These are phyloP conservation scores for Akabosia matsudoensis DNA, from an alignment of 1,140 invertebrate genomes.

Conservation along the genomic window DNA sequence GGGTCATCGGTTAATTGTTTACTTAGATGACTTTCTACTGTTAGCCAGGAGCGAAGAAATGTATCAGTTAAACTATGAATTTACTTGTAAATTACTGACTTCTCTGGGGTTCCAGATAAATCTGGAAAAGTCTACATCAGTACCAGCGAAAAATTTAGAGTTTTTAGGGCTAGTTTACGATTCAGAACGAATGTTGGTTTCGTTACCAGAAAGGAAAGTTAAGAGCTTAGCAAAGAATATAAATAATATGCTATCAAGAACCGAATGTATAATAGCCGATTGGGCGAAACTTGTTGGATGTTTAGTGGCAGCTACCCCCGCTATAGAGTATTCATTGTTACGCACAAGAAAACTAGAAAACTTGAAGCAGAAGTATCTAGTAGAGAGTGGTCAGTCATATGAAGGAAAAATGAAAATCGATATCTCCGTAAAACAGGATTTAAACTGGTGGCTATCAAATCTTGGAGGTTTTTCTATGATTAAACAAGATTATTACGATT, in stretches of 20 bases:
- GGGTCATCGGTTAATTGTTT: background rate
- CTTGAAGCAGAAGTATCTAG: background rate
- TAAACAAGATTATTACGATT: background rate
- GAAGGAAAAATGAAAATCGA: background rate
- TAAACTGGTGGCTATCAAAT: background rate
- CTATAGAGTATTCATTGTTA: background rate
- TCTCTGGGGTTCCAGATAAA: background rate
- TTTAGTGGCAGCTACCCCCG: background rate
- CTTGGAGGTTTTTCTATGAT: background rate
- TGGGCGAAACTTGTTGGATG: background rate
- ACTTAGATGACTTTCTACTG: background rate
- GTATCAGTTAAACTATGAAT: background rate
- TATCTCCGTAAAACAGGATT: background rate
- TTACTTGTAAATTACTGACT: background rate
- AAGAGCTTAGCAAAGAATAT: background rate
- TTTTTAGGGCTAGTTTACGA: background rate
- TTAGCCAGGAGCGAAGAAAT: background rate
- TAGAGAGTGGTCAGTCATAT: background rate
- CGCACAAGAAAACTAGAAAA: background rate
- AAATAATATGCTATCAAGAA: background rate
- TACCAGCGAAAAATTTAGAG: background rate
- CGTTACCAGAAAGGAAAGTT: background rate
- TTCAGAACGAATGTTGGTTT: background rate
- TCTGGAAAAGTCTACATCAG: background rate
- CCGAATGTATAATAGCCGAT: background rate